Evolutionary conservation across 2,113 vertebrate species (phyloP), one percentile per base, ranked within the genome.

Genomic region (Malurus alboscapulatus): DNA sequence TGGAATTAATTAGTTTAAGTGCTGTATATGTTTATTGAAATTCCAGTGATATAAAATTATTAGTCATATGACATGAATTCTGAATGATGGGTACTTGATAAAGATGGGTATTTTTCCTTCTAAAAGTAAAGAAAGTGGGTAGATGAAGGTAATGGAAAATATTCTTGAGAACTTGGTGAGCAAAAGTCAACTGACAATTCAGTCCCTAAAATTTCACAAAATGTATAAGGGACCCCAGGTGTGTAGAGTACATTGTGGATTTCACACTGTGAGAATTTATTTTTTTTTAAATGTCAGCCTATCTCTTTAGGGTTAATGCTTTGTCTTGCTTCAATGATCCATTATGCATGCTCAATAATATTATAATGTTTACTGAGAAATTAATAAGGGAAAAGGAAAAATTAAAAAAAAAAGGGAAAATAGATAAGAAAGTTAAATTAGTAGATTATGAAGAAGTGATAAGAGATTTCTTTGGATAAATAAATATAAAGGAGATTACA

Each of bases 101-200:
- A 87, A 73, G 45, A 51, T 47, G 42, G 30, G 13, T 50, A 30
- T 16, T 30, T 42, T 42, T 30, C 34, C 30, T 66, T 36, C 24
- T 32, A 40, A 68, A 51, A 57, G 18, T 36, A 57, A 51, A 16
- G 27, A 17, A 73, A 77, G 3, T n/a, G 7, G 0, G 0, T 14
- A 7, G 22, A 10, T 68, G 9, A 2, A 14, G 57, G 19, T 25
- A 87, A 73, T 40, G 3, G 20, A 61, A 77, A 87, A 54, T 42
- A 5, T 68, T 72, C 22, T 67, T 2, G 3, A 68, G 21, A 53
- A 66, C 7, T 21, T 68, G 7, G 20, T 72, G 14, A 32, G 68
- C 40, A 61, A 62, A 74, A 62, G 11, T 44, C 26, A 53, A 6
- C 9, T 34, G 27, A 61, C 3, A 6, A 45, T 67, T 73, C 26